Base-by-base conservation (phyloP, 2,888 invertebrate genomes). In the Stenodera caucasica region DNA sequence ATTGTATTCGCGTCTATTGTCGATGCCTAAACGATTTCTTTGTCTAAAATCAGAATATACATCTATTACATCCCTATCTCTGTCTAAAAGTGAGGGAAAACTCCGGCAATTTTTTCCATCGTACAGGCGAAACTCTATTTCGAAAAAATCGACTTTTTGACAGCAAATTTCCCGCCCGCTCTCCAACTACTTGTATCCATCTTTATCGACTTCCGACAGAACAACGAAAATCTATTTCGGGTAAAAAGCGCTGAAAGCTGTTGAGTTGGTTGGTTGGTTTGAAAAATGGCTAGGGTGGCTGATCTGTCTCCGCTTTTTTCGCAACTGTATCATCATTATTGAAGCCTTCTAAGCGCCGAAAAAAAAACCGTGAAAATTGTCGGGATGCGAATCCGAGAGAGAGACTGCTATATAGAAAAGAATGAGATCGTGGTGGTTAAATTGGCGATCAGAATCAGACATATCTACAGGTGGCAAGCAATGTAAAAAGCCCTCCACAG, bases 361-460 rank as follows among this genome's bases (percentile, higher is more conserved):
- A 32, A 2, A 32, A 37, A 15, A 18, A 18, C 5, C 21, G 21
- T 12, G 45, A 12, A 45, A 45, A 45, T 45, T 45, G 4, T 23
- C 0, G 12, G 12, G 12, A 45, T 18, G n/a, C n/a, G 21, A 21
- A 45, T 15, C 14, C 18, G 18, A 18, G 3, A 18, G 40, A 21
- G 18, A 18, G 11, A 5, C 5, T 5, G 26, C 3, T 8, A 21
- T 40, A 3, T 21, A 9, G 21, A 45, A 23, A 45, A 45, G 45
- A 45, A 23, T 40, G 18, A 40, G 5, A 23, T 21, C 5, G 33
- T 8, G 35, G 33, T 57, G 55, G 54, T 58, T 56, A 63, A 68
- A 66, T 66, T 70, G 67, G 64, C 68, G 66, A 64, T 68, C 59
- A 66, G 60, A 70, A 68, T 69, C 67, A 70, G 67, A 68, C 71